Percentiles rank a stretch among this genome's conserved stretches.
phyloP scores from a whole-genome alignment of 2,888 invertebrate genomes.

The Phrixothrix hirtus region DNA sequence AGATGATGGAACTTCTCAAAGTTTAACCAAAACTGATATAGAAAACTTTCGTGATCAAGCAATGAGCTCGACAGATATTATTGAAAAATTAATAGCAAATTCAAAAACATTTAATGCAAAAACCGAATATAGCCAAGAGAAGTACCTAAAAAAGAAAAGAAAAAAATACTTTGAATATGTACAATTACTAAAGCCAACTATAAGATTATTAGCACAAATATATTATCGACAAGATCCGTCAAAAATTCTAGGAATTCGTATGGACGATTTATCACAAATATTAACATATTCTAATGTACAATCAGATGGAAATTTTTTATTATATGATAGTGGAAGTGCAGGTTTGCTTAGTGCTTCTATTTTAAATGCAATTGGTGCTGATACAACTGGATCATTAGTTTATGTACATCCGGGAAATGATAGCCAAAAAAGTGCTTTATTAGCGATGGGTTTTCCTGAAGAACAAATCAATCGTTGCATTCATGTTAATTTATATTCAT shows the following conservation, averaged over 20 bases:
- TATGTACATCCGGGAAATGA: slow-evolving; percentile 82
- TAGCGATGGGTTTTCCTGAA: slow-evolving; percentile 77
- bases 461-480: slow-evolving; percentile 72
- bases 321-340: slow-evolving; percentile 88
- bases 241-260: slow-evolving; percentile 76
- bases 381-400: slow-evolving; percentile 67
- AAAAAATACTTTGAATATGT: slow-evolving; percentile 89
- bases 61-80: slow-evolving; percentile 78
- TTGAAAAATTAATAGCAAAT: slow-evolving; percentile 85
- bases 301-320: slow-evolving; percentile 73
- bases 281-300: slow-evolving; percentile 80
- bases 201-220: slow-evolving; percentile 81
- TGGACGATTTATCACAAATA: slow-evolving; percentile 89
- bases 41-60: slow-evolving; percentile 76
- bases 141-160: slow-evolving; percentile 93
- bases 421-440: slow-evolving; percentile 75
- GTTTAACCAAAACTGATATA: slow-evolving; percentile 81
- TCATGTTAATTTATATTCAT: slow-evolving; percentile 77
- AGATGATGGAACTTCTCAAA: slow-evolving; percentile 81
- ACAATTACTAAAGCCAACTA: slow-evolving; percentile 76
- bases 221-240: slow-evolving; percentile 78
- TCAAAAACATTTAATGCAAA: slow-evolving; percentile 88
- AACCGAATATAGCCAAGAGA: slow-evolving; percentile 91
- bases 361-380: slow-evolving; percentile 73
- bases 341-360: slow-evolving; percentile 84